Conservation (phyloP, 2,113 vertebrate genomes). For the Pyxicephalus adspersus region DNA sequence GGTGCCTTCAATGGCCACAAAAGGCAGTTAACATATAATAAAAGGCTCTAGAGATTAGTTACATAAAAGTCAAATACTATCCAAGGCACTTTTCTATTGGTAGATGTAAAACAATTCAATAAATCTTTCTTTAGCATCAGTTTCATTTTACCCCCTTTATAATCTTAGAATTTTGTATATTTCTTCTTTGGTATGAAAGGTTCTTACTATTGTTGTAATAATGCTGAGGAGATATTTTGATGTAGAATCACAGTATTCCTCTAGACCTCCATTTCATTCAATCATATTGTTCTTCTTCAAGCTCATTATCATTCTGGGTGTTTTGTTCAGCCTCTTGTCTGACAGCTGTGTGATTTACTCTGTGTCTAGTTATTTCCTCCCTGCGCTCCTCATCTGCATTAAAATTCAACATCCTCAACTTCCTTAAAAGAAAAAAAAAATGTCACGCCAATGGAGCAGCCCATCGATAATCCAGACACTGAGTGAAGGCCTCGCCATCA, state of each 20-base stretch:
- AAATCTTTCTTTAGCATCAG: too few relatives aligned
- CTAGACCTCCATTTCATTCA: slow-evolving; percentile 7
- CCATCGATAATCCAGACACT: slow-evolving; percentile 33
- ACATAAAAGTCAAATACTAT: too few relatives aligned
- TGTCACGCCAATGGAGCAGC: slow-evolving; percentile 24
- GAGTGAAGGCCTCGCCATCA: slow-evolving; percentile 21
- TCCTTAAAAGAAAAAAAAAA: background rate
- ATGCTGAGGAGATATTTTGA: too few relatives aligned
- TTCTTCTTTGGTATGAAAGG: too few relatives aligned
- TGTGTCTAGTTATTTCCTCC: slow-evolving; percentile 25
- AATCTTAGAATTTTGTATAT: too few relatives aligned
- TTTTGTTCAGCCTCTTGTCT: slow-evolving; percentile 30
- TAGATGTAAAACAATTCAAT: too few relatives aligned
- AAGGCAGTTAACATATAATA: background rate
- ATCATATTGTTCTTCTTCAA: slow-evolving; percentile 6
- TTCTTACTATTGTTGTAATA: too few relatives aligned
- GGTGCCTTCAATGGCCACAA: background rate
- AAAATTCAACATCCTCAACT: slow-evolving; percentile 36
- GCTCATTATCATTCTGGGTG: slow-evolving; percentile 29
- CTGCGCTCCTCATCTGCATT: slow-evolving; percentile 10
- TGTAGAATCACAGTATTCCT: too few relatives aligned
- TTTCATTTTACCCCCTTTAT: too few relatives aligned
- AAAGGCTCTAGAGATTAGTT: background rate
- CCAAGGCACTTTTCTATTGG: too few relatives aligned
- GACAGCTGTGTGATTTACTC: slow-evolving; percentile 27